These are phyloP conservation scores for Oryzias celebensis DNA, from an alignment of 2,113 vertebrate genomes.

Conservation along the genomic window DNA sequence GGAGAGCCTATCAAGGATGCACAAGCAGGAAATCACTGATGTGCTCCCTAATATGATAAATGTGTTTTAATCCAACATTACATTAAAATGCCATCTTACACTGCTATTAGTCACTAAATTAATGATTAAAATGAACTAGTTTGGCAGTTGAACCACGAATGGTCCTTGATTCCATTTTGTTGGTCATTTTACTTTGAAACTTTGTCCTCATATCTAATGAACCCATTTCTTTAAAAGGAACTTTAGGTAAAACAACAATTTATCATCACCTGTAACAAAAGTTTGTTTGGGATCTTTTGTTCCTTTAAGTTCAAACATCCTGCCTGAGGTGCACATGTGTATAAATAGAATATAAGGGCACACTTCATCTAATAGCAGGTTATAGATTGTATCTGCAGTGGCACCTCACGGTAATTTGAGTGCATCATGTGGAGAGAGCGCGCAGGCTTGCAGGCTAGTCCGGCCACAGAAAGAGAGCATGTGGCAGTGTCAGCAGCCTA, in stretches of 20 bases:
- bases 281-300: constrained; percentile 51
- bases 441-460: constrained; percentile 33
- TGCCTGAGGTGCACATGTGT: constrained; percentile 32
- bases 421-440: constrained; percentile 36
- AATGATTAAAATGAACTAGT: constrained; percentile 76
- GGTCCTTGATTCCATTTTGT: constrained; percentile 55
- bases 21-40: constrained; percentile 78
- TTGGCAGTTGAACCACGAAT: constrained; percentile 72
- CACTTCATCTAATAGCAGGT: constrained; percentile 36
- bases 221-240: constrained; percentile 62
- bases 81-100: constrained; percentile 78
- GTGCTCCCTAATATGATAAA: constrained; percentile 81
- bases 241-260: constrained; percentile 60
- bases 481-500: constrained; percentile 81
- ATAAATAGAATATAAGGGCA: constrained; percentile 35
- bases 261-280: constrained; percentile 54
- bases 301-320: constrained; percentile 38
- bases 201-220: constrained; percentile 57
- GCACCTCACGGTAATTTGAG: constrained; percentile 38
- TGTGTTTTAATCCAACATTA: constrained; percentile 79
- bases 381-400: constrained; percentile 53
- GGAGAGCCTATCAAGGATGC: constrained; percentile 81
- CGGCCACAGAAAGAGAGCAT: constrained; percentile 75
- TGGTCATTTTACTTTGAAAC: constrained; percentile 68
- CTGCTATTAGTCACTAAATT: constrained; percentile 77